phyloP scores from a whole-genome alignment of 2,888 invertebrate species.

The Acleris cristana region DNA sequence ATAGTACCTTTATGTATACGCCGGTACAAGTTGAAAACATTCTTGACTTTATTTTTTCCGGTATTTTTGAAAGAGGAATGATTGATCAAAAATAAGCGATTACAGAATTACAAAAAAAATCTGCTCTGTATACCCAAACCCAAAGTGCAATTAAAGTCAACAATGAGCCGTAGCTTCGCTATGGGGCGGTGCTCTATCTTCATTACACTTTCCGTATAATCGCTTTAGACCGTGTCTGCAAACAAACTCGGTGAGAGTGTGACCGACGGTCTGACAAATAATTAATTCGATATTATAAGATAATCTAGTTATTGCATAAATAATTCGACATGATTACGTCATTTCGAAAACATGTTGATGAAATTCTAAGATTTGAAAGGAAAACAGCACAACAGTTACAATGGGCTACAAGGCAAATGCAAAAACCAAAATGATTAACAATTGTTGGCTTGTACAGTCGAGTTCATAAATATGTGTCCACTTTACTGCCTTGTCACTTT shows the following conservation, averaged over 20 bases:
- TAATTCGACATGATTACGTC: conserved; percentile 24
- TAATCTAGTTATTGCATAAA: conserved; percentile 3
- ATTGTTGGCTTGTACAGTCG: too few relatives aligned
- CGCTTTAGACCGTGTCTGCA: conserved; percentile 13
- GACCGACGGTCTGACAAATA: conserved; percentile 29
- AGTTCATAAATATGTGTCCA: too few relatives aligned
- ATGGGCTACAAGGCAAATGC: too few relatives aligned
- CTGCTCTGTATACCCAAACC: conserved; percentile 35
- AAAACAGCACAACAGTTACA: too few relatives aligned
- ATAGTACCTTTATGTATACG: too few relatives aligned
- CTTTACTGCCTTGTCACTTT: too few relatives aligned
- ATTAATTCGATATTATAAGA: conserved; percentile 28
- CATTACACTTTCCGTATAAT: conserved; percentile 34
- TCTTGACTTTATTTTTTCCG: too few relatives aligned
- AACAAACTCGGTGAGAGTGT: conserved; percentile 37
- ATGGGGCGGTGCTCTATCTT: conserved; percentile 12
- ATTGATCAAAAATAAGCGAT: conserved; percentile 26
- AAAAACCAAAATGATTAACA: too few relatives aligned
- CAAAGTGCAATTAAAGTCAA: conserved; percentile 35
- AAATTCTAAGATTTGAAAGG: too few relatives aligned
- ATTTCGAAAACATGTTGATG: background rate
- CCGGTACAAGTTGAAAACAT: too few relatives aligned
- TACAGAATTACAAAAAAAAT: conserved; percentile 37
- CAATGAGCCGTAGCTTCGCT: conserved; percentile 36
- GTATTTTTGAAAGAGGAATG: conserved; percentile 38